Conservation (phyloP, 2,888 invertebrate species). For the Meganola albula region DNA sequence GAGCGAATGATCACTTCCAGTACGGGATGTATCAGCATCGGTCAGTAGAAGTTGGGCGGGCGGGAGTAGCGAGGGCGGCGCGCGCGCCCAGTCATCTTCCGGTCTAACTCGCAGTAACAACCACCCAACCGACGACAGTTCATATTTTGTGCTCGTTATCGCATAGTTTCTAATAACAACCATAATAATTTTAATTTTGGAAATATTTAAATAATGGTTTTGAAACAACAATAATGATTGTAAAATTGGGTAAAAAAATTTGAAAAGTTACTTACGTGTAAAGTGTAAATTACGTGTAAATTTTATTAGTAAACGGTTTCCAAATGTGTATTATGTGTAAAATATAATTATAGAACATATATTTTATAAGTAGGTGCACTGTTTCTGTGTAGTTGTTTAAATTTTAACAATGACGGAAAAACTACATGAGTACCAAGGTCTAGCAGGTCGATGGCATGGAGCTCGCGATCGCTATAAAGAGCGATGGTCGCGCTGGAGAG, state of each 20-base stretch:
- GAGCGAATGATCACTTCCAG: slow-evolving; percentile 39
- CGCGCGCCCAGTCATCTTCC: slow-evolving; percentile 59
- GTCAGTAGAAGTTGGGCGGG: slow-evolving; percentile 41
- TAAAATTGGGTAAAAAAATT: too few species aligned
- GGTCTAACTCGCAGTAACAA: slow-evolving; percentile 29
- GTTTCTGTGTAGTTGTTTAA: neutral
- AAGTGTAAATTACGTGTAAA: too few species aligned
- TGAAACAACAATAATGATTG: too few species aligned
- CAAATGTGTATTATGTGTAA: too few species aligned
- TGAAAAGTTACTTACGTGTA: too few species aligned
- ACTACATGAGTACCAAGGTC: slow-evolving; percentile 87
- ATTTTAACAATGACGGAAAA: slow-evolving; percentile 82
- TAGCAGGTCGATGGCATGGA: slow-evolving; percentile 83
- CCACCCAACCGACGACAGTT: slow-evolving; percentile 15
- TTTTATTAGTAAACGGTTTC: too few species aligned
- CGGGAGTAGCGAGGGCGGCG: slow-evolving; percentile 53
- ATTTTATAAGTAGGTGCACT: neutral
- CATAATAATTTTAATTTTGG: too few species aligned
- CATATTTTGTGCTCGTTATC: too few species aligned
- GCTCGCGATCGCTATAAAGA: slow-evolving; percentile 81
- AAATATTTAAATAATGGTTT: too few species aligned
- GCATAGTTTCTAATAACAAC: too few species aligned
- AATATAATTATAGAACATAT: too few species aligned
- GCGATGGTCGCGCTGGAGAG: slow-evolving; percentile 79
- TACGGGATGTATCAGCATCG: slow-evolving; percentile 23